A percentile compares a stretch with the other conserved stretches of the same genome.
These are phyloP conservation scores for Gephyroberyx darwinii DNA, from an alignment of 2,797 vertebrate species.

Conservation along the genomic window DNA sequence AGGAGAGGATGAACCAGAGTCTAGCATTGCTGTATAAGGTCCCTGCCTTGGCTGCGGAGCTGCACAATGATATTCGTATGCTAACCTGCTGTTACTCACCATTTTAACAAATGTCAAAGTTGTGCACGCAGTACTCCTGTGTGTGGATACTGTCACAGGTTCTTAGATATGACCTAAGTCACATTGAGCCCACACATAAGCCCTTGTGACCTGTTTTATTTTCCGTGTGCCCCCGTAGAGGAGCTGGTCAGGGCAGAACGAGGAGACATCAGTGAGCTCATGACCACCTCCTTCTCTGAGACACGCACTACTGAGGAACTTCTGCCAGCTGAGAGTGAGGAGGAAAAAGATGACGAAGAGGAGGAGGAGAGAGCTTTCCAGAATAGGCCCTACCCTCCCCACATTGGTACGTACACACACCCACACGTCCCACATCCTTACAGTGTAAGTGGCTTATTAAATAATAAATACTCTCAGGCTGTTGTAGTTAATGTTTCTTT, in stretches of 20 bases:
- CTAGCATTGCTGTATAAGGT: conserved; percentile 90
- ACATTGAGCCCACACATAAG: background rate
- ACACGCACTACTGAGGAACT: conserved; percentile 84
- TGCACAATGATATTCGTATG: conserved; percentile 88
- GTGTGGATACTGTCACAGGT: background rate
- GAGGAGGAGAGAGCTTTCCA: conserved; percentile 83
- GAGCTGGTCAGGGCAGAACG: conserved; percentile 82
- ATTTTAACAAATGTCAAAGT: background rate
- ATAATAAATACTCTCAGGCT: background rate
- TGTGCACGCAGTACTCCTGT: background rate
- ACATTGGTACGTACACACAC: conserved; percentile 69
- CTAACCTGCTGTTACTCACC: background rate
- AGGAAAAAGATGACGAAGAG: conserved; percentile 84
- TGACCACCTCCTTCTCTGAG: conserved; percentile 88
- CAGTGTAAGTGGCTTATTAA: background rate
- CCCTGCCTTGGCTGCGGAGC: conserved; percentile 84
- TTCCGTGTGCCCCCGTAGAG: conserved; percentile 53
- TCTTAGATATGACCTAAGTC: too few species aligned
- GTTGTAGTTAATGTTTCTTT: conserved; percentile 23
- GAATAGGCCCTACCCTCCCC: conserved; percentile 83
- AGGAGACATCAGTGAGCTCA: conserved; percentile 82
- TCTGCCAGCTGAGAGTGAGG: conserved; percentile 83
- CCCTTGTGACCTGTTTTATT: background rate
- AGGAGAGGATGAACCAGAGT: conserved; percentile 94
- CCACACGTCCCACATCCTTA: background rate